Percentiles rank a stretch among this genome's conserved stretches.
Conservation (phyloP, 2,888 invertebrate species). For the Rhagonycha fulva region DNA sequence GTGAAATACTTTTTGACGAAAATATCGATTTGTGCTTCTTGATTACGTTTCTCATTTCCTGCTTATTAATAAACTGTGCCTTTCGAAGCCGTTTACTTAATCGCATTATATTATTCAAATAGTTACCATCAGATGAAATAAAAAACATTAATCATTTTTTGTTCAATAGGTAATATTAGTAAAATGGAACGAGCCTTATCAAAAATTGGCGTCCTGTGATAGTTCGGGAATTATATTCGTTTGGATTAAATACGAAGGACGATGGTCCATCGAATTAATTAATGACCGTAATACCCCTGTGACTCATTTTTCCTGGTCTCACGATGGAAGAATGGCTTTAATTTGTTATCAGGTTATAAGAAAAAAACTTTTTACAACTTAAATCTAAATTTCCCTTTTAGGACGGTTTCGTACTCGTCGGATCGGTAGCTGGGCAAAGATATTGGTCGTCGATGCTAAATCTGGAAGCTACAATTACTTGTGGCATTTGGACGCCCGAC, state of each 20-base stretch:
- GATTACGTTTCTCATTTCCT: background rate
- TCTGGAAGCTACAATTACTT: conserved; percentile 90
- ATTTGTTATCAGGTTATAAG: conserved; percentile 91
- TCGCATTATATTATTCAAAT: background rate
- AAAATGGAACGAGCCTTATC: conserved; percentile 98
- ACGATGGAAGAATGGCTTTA: conserved; percentile 96
- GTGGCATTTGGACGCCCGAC: conserved; percentile 98
- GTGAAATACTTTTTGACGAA: conserved; percentile 36
- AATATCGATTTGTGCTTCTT: background rate
- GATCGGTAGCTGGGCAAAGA: conserved; percentile 94
- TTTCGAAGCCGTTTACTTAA: background rate
- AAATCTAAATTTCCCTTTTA: conserved; percentile 49
- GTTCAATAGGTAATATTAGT: conserved; percentile 82
- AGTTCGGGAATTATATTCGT: conserved; percentile 97
- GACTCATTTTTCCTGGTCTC: conserved; percentile 98
- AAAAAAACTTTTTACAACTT: background rate
- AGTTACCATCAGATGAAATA: background rate
- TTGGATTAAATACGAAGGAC: conserved; percentile 98
- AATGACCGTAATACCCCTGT: conserved; percentile 97
- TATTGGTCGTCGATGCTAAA: conserved; percentile 99
- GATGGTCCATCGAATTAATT: conserved; percentile 98
- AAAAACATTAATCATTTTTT: background rate
- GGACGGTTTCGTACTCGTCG: conserved; percentile 98
- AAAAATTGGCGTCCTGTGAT: conserved; percentile 97
- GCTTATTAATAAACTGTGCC: background rate